A percentile compares a stretch with the other conserved stretches of the same genome.
Evolutionary conservation across 2,113 vertebrate genomes (phyloP).

Genomic region (Dissostichus mawsoni): DNA sequence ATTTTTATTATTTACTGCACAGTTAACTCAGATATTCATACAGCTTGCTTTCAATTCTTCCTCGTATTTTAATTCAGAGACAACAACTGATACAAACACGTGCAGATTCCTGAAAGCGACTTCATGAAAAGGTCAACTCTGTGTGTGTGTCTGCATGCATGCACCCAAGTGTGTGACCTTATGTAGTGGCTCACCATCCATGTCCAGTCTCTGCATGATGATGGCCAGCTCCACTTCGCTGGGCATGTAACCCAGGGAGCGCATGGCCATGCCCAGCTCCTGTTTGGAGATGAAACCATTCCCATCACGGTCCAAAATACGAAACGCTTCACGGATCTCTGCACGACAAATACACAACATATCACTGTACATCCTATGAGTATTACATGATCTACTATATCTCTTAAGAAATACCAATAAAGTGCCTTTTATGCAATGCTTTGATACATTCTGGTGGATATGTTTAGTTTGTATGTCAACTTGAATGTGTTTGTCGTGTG

Average conservation of each 20-base stretch:
- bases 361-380: background rate
- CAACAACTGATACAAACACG: background rate
- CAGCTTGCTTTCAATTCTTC: background rate
- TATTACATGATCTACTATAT: background rate
- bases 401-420: background rate
- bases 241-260: conserved; percentile 98
- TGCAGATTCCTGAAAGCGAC: background rate
- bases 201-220: conserved; percentile 99
- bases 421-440: background rate
- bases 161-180: conserved; percentile 59
- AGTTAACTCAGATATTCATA: conserved; percentile 23
- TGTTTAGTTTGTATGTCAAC: background rate
- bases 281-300: conserved; percentile 99
- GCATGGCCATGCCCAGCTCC: conserved; percentile 99
- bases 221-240: conserved; percentile 99
- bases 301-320: conserved; percentile 96
- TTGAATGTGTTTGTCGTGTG: background rate
- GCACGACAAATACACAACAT: conserved; percentile 58
- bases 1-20: conserved; percentile 10
- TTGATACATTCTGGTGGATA: background rate
- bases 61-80: background rate
- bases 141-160: conserved; percentile 15
- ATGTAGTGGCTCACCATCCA: conserved; percentile 91
- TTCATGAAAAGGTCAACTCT: background rate
- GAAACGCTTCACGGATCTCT: conserved; percentile 98